A percentile compares a stretch with the other conserved stretches of the same genome.
phyloP scores from a whole-genome alignment of 2,888 invertebrate species.

The Drosophila monieri region DNA sequence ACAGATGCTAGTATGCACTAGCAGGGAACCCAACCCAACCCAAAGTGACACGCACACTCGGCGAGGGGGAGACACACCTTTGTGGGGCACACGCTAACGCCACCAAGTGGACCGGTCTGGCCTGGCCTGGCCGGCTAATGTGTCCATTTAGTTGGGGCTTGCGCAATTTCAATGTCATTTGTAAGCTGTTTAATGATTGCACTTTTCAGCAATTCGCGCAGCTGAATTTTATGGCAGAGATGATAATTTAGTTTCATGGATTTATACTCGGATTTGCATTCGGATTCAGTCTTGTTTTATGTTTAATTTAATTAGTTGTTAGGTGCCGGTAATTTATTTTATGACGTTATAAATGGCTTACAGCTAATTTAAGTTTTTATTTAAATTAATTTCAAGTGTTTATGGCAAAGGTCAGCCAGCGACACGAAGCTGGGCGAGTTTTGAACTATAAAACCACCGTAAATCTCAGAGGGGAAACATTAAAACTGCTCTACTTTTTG shows the following conservation, averaged over 20 bases:
- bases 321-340: slow-evolving; percentile 26
- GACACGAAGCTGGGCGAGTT: not conserved
- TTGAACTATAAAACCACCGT: slow-evolving; percentile 3
- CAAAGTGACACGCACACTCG: slow-evolving; percentile 31
- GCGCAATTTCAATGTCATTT: slow-evolving; percentile 69
- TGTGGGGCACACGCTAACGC: slow-evolving; percentile 31
- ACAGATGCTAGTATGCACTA: slow-evolving; percentile 3
- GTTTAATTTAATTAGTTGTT: slow-evolving; percentile 22
- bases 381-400: slow-evolving; percentile 21
- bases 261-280: slow-evolving; percentile 10
- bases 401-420: slow-evolving; percentile 3
- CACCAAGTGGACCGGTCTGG: slow-evolving; percentile 33
- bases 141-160: slow-evolving; percentile 35
- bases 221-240: slow-evolving; percentile 34
- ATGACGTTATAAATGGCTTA: slow-evolving; percentile 12
- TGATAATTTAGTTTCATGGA: slow-evolving; percentile 30
- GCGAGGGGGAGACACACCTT: slow-evolving; percentile 42
- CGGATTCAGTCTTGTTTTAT: slow-evolving; percentile 14
- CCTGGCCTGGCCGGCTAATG: slow-evolving; percentile 43
- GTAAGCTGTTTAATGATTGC: slow-evolving; percentile 52
- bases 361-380: slow-evolving; percentile 19
- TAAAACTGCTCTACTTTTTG: slow-evolving; percentile 9
- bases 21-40: slow-evolving; percentile 19
- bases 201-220: slow-evolving; percentile 42
- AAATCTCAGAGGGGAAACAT: not conserved